phyloP scores from a whole-genome alignment of 1,140 invertebrate species.

The Spodoptera litura region DNA sequence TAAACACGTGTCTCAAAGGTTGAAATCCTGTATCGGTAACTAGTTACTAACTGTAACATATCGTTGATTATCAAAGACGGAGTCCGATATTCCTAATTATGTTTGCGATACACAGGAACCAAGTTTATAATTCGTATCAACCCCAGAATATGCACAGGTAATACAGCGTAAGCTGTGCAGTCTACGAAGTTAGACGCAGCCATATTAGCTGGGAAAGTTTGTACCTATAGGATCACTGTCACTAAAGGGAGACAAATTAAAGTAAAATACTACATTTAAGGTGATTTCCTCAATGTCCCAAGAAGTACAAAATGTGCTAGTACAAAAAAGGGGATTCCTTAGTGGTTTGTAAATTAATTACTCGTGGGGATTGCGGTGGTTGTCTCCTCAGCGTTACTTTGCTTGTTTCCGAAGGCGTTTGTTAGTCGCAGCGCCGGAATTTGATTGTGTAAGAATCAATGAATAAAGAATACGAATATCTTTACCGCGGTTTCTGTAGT shows the following conservation, averaged over 20 bases:
- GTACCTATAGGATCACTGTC: constrained; percentile 18
- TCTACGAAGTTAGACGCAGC: constrained; percentile 5
- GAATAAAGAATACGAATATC: background rate
- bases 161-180: background rate
- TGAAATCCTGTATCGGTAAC: background rate
- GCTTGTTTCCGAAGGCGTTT: constrained; percentile 4
- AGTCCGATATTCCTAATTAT: constrained; percentile 22
- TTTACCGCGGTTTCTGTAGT: background rate
- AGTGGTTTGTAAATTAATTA: constrained; percentile 29
- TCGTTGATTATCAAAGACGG: constrained; percentile 14
- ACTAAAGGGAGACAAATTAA: background rate
- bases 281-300: constrained; percentile 1
- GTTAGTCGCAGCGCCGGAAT: constrained; percentile 8
- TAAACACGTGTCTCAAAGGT: background rate
- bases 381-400: constrained; percentile 25
- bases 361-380: constrained; percentile 15
- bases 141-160: constrained; percentile 24
- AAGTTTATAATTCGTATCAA: constrained; percentile 30
- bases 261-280: constrained; percentile 2
- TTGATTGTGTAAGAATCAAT: constrained; percentile 23
- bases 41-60: constrained; percentile 12
- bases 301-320: background rate
- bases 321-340: constrained; percentile 15
- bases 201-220: constrained; percentile 26
- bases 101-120: constrained; percentile 11